Conservation (phyloP, 2,113 vertebrate species). For the Turnix velox region DNA sequence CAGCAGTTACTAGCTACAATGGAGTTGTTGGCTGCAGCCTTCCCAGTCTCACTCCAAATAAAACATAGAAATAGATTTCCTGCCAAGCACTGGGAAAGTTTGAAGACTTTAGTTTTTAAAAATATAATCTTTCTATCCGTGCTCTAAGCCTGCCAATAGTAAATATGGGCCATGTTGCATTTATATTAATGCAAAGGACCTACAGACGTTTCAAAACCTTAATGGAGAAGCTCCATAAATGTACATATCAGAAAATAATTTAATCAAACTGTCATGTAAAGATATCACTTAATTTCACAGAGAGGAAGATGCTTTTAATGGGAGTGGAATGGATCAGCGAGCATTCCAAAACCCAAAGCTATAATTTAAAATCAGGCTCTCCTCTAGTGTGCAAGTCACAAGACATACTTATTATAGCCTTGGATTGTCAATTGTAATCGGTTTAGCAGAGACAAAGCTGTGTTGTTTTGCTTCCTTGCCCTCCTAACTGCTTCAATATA, state of each 20-base stretch:
- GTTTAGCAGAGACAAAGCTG: conserved; percentile 51
- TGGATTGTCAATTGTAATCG: conserved; percentile 49
- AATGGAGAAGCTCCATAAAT: conserved; percentile 39
- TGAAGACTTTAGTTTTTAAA: conserved; percentile 49
- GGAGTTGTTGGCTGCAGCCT: conserved; percentile 51
- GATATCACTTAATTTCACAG: conserved; percentile 54
- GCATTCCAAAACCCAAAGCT: conserved; percentile 61
- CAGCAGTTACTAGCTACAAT: conserved; percentile 50
- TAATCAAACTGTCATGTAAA: conserved; percentile 58
- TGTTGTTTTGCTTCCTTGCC: conserved; percentile 37
- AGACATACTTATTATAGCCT: conserved; percentile 57
- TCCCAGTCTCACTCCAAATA: conserved; percentile 56
- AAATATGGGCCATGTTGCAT: conserved; percentile 20
- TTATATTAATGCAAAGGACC: conserved; percentile 27
- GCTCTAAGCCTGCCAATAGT: conserved; percentile 55
- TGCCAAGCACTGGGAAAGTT: conserved; percentile 53
- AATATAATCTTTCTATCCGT: conserved; percentile 64
- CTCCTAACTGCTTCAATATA: conserved; percentile 15
- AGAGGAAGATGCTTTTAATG: conserved; percentile 55
- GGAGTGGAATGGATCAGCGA: conserved; percentile 61
- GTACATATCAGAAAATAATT: conserved; percentile 26
- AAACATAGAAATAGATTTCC: conserved; percentile 60
- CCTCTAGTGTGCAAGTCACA: conserved; percentile 48
- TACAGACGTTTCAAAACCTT: conserved; percentile 32
- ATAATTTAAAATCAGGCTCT: conserved; percentile 60